Percentiles rank a stretch among this genome's conserved stretches.
These are phyloP conservation scores for Cephonodes hylas DNA, from an alignment of 2,888 invertebrate genomes.

Conservation along the genomic window DNA sequence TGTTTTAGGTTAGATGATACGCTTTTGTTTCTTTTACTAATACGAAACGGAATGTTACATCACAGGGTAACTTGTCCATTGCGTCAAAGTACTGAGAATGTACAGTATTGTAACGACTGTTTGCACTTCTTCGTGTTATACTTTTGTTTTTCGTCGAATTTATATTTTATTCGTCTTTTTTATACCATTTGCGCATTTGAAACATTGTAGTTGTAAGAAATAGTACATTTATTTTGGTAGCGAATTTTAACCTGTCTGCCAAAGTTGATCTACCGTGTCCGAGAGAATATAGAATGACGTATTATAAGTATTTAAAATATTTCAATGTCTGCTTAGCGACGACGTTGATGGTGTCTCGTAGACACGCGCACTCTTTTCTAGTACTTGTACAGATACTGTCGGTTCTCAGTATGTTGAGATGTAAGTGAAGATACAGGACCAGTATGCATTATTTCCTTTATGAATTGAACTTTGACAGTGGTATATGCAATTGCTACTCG, in stretches of 20 bases:
- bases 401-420: conserved; percentile 5
- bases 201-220: neutral
- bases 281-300: neutral
- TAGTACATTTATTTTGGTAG: conserved; percentile 11
- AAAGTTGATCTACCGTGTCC: conserved; percentile 1
- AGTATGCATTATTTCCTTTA: conserved; percentile 10
- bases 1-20: conserved; percentile 47
- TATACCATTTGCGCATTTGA: neutral
- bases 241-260: conserved; percentile 7
- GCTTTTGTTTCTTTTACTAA: conserved; percentile 45
- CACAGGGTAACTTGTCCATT: conserved; percentile 43
- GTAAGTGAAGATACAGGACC: conserved; percentile 9
- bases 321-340: neutral
- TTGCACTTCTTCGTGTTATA: neutral
- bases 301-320: neutral
- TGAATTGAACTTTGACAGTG: neutral
- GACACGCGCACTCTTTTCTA: neutral
- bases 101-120: conserved; percentile 1
- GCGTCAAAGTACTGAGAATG: conserved; percentile 16
- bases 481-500: neutral
- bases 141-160: neutral
- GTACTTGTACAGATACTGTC: neutral
- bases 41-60: conserved; percentile 39
- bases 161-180: neutral
- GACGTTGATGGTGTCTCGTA: neutral